Base-by-base conservation (phyloP, 2,113 vertebrate species). In the Sardina pilchardus region DNA sequence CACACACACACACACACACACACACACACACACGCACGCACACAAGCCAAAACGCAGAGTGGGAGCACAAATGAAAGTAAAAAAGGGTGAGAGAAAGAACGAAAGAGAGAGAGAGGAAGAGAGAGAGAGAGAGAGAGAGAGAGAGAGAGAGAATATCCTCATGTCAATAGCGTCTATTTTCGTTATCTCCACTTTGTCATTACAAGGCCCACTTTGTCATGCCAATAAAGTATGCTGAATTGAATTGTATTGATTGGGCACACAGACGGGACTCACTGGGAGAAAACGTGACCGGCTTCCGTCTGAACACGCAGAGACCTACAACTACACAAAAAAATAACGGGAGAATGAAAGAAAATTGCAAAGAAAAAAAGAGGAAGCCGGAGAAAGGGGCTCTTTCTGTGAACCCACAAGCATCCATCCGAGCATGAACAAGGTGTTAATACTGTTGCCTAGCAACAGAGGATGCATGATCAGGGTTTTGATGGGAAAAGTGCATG, bases 391-490 rank as follows among this genome's bases (percentile, higher is more conserved):
- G 81, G 85, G 84, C 86, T 87, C 81, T 84, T 84, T 63, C 47
- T 85, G 39, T 67, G 84, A 86, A 47, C 71, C 83, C 53, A 84
- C 24, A 82, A 86, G 78, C 17, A n/a, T n/a, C n/a, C 39, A 47
- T 47, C 78, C 75, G 42, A 84, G 87, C 78, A 75, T 83, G 82
- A 89, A 85, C 45, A 87, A 56, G 82, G 86, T 84, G 56, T 86
- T 87, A 82, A 80, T 85, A 53, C 50, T 63, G 90, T 91, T 91
- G 90, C 90, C 88, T 85, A 84, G 90, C 88, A 91, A 91, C 90
- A 63, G 82, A 81, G 30, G 75, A 84, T 88, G 67, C 80, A 86
- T 83, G 47, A 84, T 83, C 80, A 84, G 26, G 82, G 67, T 84
- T 89, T 87, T 89, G 85, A 85, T 87, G 83, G 42, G 78, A 85